Evolutionary conservation across 2,113 vertebrate genomes (phyloP).

Genomic region (Procavia capensis): DNA sequence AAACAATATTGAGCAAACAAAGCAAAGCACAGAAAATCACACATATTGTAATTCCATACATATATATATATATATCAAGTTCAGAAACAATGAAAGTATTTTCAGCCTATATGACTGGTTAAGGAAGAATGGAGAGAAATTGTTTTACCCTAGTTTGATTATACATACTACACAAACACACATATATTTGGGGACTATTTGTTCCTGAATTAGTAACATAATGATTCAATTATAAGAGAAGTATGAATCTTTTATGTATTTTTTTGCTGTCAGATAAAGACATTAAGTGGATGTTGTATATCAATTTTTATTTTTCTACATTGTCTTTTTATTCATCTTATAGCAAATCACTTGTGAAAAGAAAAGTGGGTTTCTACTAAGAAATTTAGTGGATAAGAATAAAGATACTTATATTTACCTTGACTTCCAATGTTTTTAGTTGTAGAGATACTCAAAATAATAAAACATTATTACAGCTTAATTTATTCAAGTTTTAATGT

Average conservation of each 20-base stretch:
- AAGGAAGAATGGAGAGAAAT: neutral
- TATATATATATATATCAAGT: neutral
- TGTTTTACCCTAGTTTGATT: neutral
- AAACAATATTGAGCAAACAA: neutral
- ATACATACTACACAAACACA: neutral
- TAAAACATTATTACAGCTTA: slow-evolving; percentile 56
- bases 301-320: no score
- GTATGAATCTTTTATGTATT: slow-evolving; percentile 37
- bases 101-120: neutral
- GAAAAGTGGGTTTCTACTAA: no score
- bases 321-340: no score
- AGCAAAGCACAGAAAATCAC: neutral
- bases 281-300: neutral
- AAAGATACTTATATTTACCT: slow-evolving; percentile 46
- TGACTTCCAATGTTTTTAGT: slow-evolving; percentile 54
- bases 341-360: no score
- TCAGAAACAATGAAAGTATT: neutral
- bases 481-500: slow-evolving; percentile 63
- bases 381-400: no score
- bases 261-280: neutral
- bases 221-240: neutral
- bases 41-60: no score
- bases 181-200: neutral
- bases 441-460: slow-evolving; percentile 61
- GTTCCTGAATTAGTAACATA: neutral